Evolutionary conservation across 2,113 vertebrate species (phyloP).

Genomic region (Thalassarche chlororhynchos): DNA sequence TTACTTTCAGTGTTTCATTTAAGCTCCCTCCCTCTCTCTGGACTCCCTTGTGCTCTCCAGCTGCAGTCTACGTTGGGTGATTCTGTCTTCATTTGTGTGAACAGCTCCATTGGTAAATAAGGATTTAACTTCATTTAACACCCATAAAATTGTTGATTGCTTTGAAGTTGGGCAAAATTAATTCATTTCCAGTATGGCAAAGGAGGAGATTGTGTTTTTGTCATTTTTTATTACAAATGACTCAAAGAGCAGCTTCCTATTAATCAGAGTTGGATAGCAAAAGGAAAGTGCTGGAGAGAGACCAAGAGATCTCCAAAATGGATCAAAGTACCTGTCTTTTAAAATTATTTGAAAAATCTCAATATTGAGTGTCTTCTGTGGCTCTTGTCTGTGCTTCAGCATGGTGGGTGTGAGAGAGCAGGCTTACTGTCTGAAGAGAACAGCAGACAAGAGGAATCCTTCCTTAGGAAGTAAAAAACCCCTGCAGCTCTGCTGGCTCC

Average conservation of each 20-base stretch:
- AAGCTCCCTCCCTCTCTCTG: background rate
- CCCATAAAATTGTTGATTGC: background rate
- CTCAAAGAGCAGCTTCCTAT: background rate
- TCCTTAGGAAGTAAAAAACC: no score
- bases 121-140: conserved; percentile 41
- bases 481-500: background rate
- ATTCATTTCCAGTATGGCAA: background rate
- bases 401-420: background rate
- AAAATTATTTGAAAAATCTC: background rate
- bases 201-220: background rate
- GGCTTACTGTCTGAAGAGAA: background rate
- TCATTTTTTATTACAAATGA: background rate
- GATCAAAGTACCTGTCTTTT: background rate
- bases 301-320: background rate
- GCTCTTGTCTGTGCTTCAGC: background rate
- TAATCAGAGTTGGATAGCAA: background rate
- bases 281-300: background rate
- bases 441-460: background rate
- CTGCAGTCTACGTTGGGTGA: background rate
- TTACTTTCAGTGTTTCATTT: background rate
- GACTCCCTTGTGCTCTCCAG: background rate
- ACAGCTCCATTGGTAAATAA: background rate
- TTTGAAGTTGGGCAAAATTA: conserved; percentile 19
- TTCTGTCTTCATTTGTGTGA: background rate
- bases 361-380: background rate